Conservation (phyloP, 2,888 invertebrate species). For the Plemyria rubiginata region DNA sequence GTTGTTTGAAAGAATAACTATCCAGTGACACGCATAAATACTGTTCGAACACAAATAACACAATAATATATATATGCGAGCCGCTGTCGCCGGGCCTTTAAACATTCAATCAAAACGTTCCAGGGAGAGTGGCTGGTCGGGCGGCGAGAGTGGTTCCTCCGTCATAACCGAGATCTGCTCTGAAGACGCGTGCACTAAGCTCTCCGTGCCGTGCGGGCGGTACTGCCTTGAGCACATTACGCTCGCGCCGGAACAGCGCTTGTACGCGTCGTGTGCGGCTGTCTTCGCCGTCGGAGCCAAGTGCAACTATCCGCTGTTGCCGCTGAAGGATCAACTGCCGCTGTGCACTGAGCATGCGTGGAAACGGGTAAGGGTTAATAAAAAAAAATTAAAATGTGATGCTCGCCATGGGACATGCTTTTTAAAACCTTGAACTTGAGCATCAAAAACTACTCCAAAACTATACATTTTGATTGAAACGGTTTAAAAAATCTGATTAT, state of each 20-base stretch:
- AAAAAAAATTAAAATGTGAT: too few species aligned
- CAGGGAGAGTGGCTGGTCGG: conserved; percentile 69
- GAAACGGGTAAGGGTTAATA: conserved; percentile 91
- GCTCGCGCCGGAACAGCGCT: conserved; percentile 92
- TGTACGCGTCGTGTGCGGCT: conserved; percentile 82
- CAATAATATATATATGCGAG: too few species aligned
- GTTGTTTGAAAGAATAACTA: too few species aligned
- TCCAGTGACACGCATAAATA: too few species aligned
- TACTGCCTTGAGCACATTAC: conserved; percentile 95
- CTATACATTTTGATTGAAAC: too few species aligned
- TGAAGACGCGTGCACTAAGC: conserved; percentile 59
- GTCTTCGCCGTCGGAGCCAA: conserved; percentile 80
- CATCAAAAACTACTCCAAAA: too few species aligned
- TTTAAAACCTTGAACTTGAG: too few species aligned
- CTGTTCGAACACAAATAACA: too few species aligned
- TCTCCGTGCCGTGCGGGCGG: conserved; percentile 90
- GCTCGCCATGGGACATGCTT: too few species aligned
- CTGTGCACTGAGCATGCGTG: conserved; percentile 94
- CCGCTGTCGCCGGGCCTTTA: too few species aligned
- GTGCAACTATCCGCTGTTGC: conserved; percentile 76
- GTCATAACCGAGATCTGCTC: conserved; percentile 51
- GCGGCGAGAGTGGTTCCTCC: conserved; percentile 60
- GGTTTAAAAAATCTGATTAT: too few species aligned
- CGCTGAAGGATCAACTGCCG: conserved; percentile 87
- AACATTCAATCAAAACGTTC: conserved; percentile 9